Conservation (phyloP, 2,113 vertebrate genomes). For the Bothrops jararaca region DNA sequence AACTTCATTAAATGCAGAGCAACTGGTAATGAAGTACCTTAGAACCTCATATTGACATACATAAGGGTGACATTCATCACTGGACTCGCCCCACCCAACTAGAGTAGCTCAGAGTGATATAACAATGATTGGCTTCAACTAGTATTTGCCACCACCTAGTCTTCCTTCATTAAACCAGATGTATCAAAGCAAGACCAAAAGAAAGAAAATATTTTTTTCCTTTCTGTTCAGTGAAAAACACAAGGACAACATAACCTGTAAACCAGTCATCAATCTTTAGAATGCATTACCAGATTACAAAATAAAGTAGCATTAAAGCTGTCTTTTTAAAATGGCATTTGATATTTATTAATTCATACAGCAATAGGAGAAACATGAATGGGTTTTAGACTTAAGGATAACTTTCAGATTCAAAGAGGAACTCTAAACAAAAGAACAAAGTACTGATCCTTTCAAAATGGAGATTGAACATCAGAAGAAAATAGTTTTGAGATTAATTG, state of each 20-base stretch:
- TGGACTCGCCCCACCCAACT: not conserved
- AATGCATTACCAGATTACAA: not conserved
- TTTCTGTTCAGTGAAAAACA: not conserved
- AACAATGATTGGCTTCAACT: not conserved
- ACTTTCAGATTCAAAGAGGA: not conserved
- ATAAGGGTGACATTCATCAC: not conserved
- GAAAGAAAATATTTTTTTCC: not conserved
- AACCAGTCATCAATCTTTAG: not conserved
- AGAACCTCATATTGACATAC: not conserved
- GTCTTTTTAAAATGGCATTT: not conserved
- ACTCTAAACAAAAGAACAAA: not conserved
- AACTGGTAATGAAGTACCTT: not conserved
- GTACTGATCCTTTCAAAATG: not conserved
- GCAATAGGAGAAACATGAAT: not conserved
- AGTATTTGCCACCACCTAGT: not conserved
- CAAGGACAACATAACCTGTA: not conserved
- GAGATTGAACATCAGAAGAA: not conserved
- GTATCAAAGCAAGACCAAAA: not conserved
- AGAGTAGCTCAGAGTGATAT: not conserved
- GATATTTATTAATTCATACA: not conserved
- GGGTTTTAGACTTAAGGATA: not conserved
- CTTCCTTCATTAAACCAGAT: not conserved
- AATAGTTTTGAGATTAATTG: not conserved
- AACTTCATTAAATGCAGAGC: not conserved
- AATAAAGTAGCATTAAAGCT: not conserved